These are phyloP conservation scores for Mus minutoides DNA, from an alignment of 2,797 vertebrate species.

Conservation along the genomic window DNA sequence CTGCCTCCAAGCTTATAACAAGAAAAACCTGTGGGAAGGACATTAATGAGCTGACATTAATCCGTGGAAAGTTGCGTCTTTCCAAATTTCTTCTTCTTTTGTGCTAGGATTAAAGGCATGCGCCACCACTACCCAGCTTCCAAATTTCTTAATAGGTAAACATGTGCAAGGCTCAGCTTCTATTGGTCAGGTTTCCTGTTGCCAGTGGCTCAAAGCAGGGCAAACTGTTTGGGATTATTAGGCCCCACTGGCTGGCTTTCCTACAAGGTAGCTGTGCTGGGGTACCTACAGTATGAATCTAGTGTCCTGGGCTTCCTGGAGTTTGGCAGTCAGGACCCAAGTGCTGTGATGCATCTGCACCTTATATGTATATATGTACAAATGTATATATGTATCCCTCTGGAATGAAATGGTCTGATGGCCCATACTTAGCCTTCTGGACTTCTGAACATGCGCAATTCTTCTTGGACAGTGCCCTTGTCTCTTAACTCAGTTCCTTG, in stretches of 20 bases:
- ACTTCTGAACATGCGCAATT: background rate
- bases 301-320: background rate
- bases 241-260: background rate
- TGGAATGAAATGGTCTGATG: fast-evolving
- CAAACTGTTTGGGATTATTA: background rate
- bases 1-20: background rate
- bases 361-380: no score
- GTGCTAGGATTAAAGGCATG: no score
- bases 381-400: no score
- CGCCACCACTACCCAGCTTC: no score
- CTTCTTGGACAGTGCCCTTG: background rate
- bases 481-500: background rate
- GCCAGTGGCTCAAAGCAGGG: background rate
- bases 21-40: background rate
- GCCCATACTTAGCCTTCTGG: background rate
- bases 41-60: background rate
- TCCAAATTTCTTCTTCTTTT: background rate
- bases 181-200: background rate
- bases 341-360: background rate
- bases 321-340: background rate
- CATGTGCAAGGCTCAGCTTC: background rate
- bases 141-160: background rate
- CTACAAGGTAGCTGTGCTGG: fast-evolving
- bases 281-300: background rate
- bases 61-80: background rate